These are phyloP conservation scores for Eurois occulta DNA, from an alignment of 2,888 invertebrate species.

Conservation along the genomic window DNA sequence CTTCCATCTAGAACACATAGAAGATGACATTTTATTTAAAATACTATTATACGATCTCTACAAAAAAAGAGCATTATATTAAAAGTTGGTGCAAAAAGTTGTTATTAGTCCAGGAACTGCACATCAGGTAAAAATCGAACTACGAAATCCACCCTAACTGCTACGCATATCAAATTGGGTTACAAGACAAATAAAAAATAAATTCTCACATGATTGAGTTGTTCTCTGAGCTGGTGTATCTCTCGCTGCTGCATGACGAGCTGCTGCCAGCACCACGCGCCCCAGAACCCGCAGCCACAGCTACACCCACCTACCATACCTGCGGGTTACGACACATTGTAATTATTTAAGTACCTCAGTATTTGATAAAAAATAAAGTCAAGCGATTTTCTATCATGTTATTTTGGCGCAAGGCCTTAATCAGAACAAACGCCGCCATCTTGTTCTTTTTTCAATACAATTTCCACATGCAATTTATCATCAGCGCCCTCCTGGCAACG, in stretches of 20 bases:
- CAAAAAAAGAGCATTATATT: background rate
- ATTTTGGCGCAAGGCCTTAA: background rate
- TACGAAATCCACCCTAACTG: background rate
- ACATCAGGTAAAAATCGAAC: background rate
- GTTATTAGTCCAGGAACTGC: background rate
- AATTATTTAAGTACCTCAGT: constrained; percentile 2
- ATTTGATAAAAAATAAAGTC: background rate
- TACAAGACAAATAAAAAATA: background rate
- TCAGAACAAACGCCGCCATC: background rate
- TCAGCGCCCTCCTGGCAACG: no score
- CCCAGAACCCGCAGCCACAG: constrained; percentile 86
- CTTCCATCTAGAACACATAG: constrained; percentile 83
- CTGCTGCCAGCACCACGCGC: constrained; percentile 88
- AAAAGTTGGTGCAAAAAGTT: background rate
- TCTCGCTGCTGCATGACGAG: constrained; percentile 92
- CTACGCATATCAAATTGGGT: background rate
- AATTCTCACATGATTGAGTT: constrained; percentile 80
- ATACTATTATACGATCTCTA: background rate
- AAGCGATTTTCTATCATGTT: background rate
- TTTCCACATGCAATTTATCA: no score
- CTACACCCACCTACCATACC: constrained; percentile 86
- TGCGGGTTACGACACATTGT: constrained; percentile 45
- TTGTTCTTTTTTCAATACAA: no score
- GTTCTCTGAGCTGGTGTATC: constrained; percentile 91
- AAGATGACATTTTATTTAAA: background rate